Evolutionary conservation across 2,113 vertebrate genomes (phyloP).

Genomic region (Rhinopomastus cyanomelas): DNA sequence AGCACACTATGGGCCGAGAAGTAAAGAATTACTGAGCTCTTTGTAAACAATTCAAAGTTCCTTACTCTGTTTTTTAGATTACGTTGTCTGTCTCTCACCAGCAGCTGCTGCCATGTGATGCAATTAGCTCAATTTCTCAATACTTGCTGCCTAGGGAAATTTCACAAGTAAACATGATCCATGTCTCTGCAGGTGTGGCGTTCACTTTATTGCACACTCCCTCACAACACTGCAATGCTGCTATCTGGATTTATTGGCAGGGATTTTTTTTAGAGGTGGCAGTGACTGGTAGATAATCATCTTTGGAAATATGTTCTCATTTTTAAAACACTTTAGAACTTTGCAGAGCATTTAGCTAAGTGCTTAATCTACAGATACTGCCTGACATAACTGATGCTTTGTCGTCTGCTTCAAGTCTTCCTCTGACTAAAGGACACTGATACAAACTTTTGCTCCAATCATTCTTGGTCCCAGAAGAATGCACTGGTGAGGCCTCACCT

Average conservation of each 20-base stretch:
- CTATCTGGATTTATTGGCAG: background rate
- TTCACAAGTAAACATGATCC: background rate
- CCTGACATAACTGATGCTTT: background rate
- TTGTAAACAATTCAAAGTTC: background rate
- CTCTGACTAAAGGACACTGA: background rate
- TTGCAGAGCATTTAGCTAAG: background rate
- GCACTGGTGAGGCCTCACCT: background rate
- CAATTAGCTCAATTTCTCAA: background rate
- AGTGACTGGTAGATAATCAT: background rate
- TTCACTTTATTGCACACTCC: background rate
- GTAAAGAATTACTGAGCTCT: background rate
- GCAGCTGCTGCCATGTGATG: background rate
- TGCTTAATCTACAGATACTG: background rate
- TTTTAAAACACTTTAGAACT: background rate
- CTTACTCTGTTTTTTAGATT: too few species aligned
- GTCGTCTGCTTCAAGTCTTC: background rate
- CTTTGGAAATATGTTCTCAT: background rate
- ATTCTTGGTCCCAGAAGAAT: background rate
- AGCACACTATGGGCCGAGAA: background rate
- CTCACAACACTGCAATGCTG: background rate
- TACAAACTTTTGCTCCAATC: background rate
- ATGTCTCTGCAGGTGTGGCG: background rate
- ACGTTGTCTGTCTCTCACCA: background rate
- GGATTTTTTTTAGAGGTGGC: background rate
- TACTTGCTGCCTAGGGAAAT: background rate